These are phyloP conservation scores for Eupithecia centaureata DNA, from an alignment of 2,888 invertebrate genomes.

Conservation along the genomic window DNA sequence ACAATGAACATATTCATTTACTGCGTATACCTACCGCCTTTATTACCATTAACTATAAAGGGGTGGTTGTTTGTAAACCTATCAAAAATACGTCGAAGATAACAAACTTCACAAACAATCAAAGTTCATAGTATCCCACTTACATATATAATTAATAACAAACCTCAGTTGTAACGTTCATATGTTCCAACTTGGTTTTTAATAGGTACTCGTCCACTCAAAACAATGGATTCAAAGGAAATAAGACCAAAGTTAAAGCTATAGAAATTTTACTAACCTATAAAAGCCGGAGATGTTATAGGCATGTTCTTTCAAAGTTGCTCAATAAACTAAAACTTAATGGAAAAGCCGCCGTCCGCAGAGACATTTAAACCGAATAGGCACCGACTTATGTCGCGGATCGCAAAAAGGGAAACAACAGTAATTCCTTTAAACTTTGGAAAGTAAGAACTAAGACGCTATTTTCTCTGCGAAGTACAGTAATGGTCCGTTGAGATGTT, in stretches of 20 bases:
- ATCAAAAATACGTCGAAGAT: background rate
- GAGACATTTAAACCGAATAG: slow-evolving; percentile 31
- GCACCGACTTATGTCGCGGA: slow-evolving; percentile 43
- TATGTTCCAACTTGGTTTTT: background rate
- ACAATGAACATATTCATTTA: slow-evolving; percentile 49
- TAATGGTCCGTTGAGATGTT: slow-evolving; percentile 76
- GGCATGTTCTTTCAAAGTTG: slow-evolving; percentile 26
- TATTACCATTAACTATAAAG: slow-evolving; percentile 10
- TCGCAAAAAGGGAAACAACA: slow-evolving; percentile 58
- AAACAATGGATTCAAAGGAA: slow-evolving; percentile 11
- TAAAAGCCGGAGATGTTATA: slow-evolving; percentile 15
- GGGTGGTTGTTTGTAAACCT: background rate
- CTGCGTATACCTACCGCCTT: slow-evolving; percentile 24
- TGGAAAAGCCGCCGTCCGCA: slow-evolving; percentile 29
- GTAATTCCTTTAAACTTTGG: slow-evolving; percentile 69
- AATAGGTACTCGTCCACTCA: background rate
- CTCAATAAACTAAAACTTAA: slow-evolving; percentile 30
- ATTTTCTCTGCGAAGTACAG: slow-evolving; percentile 64
- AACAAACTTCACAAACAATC: background rate
- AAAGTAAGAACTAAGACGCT: slow-evolving; percentile 65
- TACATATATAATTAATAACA: no score
- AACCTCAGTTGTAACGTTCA: background rate
- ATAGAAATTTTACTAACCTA: slow-evolving; percentile 11
- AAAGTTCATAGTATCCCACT: no score
- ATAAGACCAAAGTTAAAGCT: slow-evolving; percentile 19